Percentiles rank a stretch among this genome's conserved stretches.
Evolutionary conservation across 2,797 vertebrate species (phyloP).

Genomic region (Petrocephalus schoutedeni): DNA sequence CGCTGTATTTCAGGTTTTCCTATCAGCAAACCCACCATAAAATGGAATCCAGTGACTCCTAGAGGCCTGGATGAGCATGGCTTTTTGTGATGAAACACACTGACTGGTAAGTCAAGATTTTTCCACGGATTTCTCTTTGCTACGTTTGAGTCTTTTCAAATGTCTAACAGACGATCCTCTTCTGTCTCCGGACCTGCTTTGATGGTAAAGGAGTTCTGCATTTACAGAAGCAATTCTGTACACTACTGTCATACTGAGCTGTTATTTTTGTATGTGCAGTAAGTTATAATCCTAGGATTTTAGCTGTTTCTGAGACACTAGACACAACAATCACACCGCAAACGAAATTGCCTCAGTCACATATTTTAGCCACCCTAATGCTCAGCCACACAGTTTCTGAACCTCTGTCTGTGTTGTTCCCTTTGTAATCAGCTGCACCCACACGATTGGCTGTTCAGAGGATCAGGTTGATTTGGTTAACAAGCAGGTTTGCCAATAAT

Average conservation of each 20-base stretch:
- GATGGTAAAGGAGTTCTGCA: background rate
- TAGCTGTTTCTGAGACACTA: background rate
- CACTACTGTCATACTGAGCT: background rate
- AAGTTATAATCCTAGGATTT: background rate
- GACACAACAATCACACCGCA: background rate
- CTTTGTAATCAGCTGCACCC: background rate
- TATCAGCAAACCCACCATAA: constrained; percentile 70
- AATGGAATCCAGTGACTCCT: constrained; percentile 71
- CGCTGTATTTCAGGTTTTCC: constrained; percentile 56
- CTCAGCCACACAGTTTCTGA: background rate
- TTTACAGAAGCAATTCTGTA: background rate
- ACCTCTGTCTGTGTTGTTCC: background rate
- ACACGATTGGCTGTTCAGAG: background rate
- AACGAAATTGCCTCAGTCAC: background rate
- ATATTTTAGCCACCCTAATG: background rate
- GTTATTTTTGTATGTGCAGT: background rate
- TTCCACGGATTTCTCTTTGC: background rate
- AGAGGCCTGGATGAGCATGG: constrained; percentile 69
- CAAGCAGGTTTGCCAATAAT: background rate
- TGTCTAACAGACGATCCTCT: background rate
- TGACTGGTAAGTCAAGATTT: constrained; percentile 37
- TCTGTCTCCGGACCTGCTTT: background rate
- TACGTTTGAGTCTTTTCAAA: background rate
- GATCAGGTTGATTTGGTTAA: background rate
- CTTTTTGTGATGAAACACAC: constrained; percentile 59